Conservation (phyloP, 2,113 vertebrate species). For the Oncorhynchus mykiss region DNA sequence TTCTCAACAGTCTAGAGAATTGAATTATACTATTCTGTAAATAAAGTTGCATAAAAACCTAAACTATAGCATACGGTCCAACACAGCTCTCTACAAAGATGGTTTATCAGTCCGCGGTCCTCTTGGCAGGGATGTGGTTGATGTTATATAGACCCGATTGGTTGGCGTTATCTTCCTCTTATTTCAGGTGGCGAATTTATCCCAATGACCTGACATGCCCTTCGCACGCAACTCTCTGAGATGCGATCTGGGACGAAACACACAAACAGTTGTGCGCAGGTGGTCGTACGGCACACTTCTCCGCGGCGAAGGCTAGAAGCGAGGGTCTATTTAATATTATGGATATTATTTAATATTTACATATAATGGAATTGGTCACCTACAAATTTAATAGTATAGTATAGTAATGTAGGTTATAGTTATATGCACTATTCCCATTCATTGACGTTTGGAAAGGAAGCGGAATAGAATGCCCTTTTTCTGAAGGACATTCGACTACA, state of each 20-base stretch:
- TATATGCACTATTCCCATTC: no score
- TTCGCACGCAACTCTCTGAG: constrained; percentile 52
- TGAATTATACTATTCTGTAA: not conserved
- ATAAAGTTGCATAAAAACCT: not conserved
- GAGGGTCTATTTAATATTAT: no score
- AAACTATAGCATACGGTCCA: not conserved
- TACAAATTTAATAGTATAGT: no score
- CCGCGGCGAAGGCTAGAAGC: not conserved
- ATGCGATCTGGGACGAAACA: constrained; percentile 6
- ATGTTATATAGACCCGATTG: constrained; percentile 44
- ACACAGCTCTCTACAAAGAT: constrained; percentile 4
- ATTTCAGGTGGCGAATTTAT: constrained; percentile 49
- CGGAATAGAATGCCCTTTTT: no score
- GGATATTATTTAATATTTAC: no score
- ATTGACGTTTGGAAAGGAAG: no score
- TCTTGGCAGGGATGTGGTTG: constrained; percentile 23
- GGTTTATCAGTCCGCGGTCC: constrained; percentile 7
- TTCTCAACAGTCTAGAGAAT: not conserved
- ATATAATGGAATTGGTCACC: no score
- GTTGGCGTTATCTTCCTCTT: constrained; percentile 31
- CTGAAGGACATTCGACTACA: no score
- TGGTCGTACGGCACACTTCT: not conserved
- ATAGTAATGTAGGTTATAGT: no score
- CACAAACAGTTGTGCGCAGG: not conserved
- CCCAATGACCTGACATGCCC: constrained; percentile 43